Percentiles rank a stretch among this genome's conserved stretches.
These are phyloP conservation scores for Sebastes kiyomatsui DNA, from an alignment of 2,797 vertebrate species.

Conservation along the genomic window DNA sequence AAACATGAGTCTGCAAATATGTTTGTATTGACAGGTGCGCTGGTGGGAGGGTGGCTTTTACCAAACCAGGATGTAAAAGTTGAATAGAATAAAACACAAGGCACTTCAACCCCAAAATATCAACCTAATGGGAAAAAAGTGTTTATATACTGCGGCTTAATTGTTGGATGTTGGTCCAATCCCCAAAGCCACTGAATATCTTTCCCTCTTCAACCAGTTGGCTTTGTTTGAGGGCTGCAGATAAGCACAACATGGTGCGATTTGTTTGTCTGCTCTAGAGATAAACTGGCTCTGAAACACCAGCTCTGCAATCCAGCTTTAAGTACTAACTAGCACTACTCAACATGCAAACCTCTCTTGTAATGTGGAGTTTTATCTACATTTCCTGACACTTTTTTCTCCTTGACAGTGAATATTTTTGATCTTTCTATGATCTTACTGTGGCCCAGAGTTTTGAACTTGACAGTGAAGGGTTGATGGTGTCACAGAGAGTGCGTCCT, in stretches of 20 bases:
- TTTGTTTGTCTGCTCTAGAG: neutral
- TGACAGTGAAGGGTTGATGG: conserved; percentile 69
- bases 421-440: neutral
- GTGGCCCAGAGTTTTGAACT: conserved; percentile 63
- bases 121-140: neutral
- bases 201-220: neutral
- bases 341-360: neutral
- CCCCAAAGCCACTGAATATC: neutral
- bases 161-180: neutral
- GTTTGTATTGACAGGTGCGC: neutral
- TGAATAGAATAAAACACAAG: neutral
- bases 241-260: neutral
- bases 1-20: neutral
- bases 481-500: conserved; percentile 37
- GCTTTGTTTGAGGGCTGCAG: neutral
- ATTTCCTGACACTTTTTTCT: neutral
- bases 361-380: neutral
- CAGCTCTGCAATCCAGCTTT: neutral
- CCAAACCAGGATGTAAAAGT: neutral
- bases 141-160: neutral
- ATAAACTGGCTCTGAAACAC: neutral
- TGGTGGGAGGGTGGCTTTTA: neutral
- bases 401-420: neutral
- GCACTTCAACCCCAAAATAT: neutral
- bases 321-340: neutral